Conservation (phyloP, 1,140 invertebrate species). For the Zaprionus camerounensis region DNA sequence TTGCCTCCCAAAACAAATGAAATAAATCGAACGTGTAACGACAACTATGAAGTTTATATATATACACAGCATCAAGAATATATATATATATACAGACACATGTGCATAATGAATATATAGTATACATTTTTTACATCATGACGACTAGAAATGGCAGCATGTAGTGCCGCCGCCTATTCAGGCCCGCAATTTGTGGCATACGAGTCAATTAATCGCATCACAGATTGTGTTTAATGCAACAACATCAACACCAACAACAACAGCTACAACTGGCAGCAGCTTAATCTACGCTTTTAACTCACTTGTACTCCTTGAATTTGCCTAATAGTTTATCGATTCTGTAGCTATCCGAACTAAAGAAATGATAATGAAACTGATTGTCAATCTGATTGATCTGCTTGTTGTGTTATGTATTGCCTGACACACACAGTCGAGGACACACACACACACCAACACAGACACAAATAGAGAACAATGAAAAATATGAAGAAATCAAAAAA, state of each 20-base stretch:
- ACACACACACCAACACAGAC: constrained; percentile 20
- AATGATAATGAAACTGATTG: constrained; percentile 36
- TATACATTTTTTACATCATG: constrained; percentile 39
- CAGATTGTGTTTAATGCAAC: constrained; percentile 41
- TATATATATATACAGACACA: constrained; percentile 30
- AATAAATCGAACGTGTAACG: constrained; percentile 54
- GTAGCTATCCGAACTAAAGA: constrained; percentile 13
- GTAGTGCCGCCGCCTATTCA: constrained; percentile 10
- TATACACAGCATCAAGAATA: constrained; percentile 46
- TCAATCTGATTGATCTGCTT: constrained; percentile 23
- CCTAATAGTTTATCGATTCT: constrained; percentile 24
- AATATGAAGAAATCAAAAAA: not conserved
- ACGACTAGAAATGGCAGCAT: constrained; percentile 29
- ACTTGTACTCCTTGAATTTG: constrained; percentile 25
- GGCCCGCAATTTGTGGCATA: constrained; percentile 36
- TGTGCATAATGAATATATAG: constrained; percentile 41
- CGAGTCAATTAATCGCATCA: constrained; percentile 72
- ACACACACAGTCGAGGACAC: constrained; percentile 7
- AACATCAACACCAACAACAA: constrained; percentile 1
- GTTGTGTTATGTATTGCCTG: constrained; percentile 21
- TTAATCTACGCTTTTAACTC: constrained; percentile 32
- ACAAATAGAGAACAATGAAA: constrained; percentile 24
- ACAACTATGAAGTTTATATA: constrained; percentile 58
- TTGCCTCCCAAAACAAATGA: constrained; percentile 70
- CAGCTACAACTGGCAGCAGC: not conserved